Percentiles rank a stretch among this genome's conserved stretches.
These are phyloP conservation scores for Porites cylindrica DNA, from an alignment of 92 coral and sea anemone genomes.

Conservation along the genomic window DNA sequence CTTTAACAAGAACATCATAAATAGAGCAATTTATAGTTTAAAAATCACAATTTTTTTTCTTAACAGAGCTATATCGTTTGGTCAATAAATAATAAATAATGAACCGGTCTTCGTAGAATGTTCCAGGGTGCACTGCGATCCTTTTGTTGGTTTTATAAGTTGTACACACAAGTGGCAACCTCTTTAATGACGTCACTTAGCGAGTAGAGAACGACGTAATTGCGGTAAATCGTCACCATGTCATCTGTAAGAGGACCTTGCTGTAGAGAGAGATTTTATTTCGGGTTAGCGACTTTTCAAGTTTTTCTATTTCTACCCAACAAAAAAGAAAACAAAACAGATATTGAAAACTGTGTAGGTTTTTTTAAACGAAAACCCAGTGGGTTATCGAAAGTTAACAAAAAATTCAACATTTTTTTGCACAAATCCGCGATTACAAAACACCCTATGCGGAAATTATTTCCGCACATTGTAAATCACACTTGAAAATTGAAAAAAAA, in stretches of 20 bases:
- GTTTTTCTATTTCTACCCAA: too few relatives aligned
- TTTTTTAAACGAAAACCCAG: too few relatives aligned
- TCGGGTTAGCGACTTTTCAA: background rate
- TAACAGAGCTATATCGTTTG: background rate
- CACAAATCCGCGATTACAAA: too few relatives aligned
- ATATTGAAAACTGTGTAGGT: too few relatives aligned
- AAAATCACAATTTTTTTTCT: background rate
- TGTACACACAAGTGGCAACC: slow-evolving; percentile 2
- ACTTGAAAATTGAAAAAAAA: too few relatives aligned
- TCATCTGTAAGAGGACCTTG: slow-evolving; percentile 36
- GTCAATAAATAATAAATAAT: background rate
- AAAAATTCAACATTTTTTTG: too few relatives aligned
- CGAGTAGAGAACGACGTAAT: slow-evolving; percentile 19
- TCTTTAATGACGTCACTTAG: slow-evolving; percentile 21
- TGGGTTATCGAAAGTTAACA: too few relatives aligned
- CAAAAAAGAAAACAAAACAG: too few relatives aligned
- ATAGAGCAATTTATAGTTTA: background rate
- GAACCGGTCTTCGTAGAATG: background rate
- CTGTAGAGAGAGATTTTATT: background rate
- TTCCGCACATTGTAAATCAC: too few relatives aligned
- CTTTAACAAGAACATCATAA: background rate
- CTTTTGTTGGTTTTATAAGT: background rate
- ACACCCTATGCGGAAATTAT: too few relatives aligned
- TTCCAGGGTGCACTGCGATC: background rate
- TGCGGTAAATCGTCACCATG: slow-evolving; percentile 34